phyloP scores from a whole-genome alignment of 2,797 vertebrate genomes.

The Etheostoma perlongum region DNA sequence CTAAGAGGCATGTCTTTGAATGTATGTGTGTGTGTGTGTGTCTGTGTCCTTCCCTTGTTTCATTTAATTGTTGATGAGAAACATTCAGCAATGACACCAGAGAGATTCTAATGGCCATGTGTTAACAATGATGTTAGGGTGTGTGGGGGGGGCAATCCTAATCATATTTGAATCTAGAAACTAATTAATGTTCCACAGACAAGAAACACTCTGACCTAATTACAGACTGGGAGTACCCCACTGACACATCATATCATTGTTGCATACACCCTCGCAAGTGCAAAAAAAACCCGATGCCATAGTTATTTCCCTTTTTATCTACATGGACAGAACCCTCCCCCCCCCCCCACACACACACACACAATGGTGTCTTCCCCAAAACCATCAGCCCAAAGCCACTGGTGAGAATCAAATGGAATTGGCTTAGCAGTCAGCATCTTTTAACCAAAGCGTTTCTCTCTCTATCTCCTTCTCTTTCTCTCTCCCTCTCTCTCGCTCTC shows the following conservation, averaged over 20 bases:
- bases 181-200: constrained; percentile 66
- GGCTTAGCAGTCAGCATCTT: constrained; percentile 66
- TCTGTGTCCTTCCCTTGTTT: constrained; percentile 20
- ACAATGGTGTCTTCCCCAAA: constrained; percentile 34
- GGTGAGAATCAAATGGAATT: constrained; percentile 69
- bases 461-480: too few species aligned
- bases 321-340: constrained; percentile 11
- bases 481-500: constrained; percentile 2
- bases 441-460: constrained; percentile 50
- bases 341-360: constrained; percentile 10
- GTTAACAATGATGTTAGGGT: constrained; percentile 41
- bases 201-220: constrained; percentile 72
- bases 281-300: background rate
- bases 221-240: constrained; percentile 57
- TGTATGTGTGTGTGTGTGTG: constrained; percentile 3
- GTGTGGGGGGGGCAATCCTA: constrained; percentile 9
- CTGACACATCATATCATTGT: constrained; percentile 38
- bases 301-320: constrained; percentile 23
- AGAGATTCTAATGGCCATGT: constrained; percentile 41
- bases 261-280: background rate
- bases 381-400: constrained; percentile 57
- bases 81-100: constrained; percentile 42
- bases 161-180: constrained; percentile 67
- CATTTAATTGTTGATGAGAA: constrained; percentile 42
- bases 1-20: constrained; percentile 19